phyloP scores from a whole-genome alignment of 2,888 invertebrate species.

The Apodemia mormo region DNA sequence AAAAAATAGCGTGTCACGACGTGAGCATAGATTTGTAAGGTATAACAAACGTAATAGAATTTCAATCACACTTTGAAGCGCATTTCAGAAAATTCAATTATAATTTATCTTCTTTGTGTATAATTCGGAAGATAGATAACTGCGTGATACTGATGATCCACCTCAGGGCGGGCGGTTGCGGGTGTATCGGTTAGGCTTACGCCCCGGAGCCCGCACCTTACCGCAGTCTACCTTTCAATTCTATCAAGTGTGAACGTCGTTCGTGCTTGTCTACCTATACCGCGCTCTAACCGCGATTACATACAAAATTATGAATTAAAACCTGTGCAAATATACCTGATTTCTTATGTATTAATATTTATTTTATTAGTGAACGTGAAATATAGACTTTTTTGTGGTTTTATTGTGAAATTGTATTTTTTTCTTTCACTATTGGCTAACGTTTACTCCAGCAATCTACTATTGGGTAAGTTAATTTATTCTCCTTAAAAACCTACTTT shows the following conservation, averaged over 20 bases:
- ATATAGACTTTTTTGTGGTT: constrained; percentile 33
- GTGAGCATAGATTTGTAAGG: too few species aligned
- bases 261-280: constrained; percentile 26
- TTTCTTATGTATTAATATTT: constrained; percentile 16
- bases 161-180: constrained; percentile 53
- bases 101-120: neutral
- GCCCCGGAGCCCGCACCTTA: constrained; percentile 49
- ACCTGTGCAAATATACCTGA: constrained; percentile 23
- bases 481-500: neutral
- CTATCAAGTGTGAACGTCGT: constrained; percentile 37
- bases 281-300: constrained; percentile 34
- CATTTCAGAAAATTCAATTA: too few species aligned
- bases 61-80: neutral
- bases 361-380: constrained; percentile 33
- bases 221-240: constrained; percentile 53
- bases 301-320: constrained; percentile 44
- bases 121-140: neutral
- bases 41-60: too few species aligned
- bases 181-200: constrained; percentile 38
- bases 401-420: constrained; percentile 32
- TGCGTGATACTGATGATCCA: constrained; percentile 30
- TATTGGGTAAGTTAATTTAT: neutral
- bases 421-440: constrained; percentile 34
- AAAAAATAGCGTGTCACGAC: too few species aligned
- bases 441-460: constrained; percentile 28